Evolutionary conservation across 2,888 invertebrate species (phyloP).

Genomic region (Cabera pusaria): DNA sequence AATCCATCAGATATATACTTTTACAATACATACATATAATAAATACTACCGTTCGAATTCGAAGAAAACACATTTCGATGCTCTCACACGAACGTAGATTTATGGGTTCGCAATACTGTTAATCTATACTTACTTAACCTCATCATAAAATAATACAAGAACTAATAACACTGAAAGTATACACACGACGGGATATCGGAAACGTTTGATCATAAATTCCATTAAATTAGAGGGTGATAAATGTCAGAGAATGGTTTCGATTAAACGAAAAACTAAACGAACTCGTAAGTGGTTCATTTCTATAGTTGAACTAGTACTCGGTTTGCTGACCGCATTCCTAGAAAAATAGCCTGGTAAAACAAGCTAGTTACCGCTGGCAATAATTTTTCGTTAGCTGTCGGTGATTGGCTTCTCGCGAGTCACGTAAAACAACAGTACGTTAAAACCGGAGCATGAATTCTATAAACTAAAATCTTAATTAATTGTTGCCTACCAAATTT

Average conservation of each 20-base stretch:
- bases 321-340: constrained; percentile 30
- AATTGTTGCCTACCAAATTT: no score
- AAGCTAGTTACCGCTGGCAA: constrained; percentile 2
- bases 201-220: constrained; percentile 42
- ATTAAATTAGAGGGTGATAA: constrained; percentile 51
- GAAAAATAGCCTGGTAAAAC: constrained; percentile 28
- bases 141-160: constrained; percentile 30
- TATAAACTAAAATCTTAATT: no score
- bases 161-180: constrained; percentile 30
- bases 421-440: constrained; percentile 14
- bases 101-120: constrained; percentile 37
- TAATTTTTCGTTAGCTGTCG: constrained; percentile 15
- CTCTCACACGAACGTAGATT: constrained; percentile 39
- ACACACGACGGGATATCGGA: constrained; percentile 29
- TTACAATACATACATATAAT: constrained; percentile 31
- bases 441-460: no score
- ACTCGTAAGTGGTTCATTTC: constrained; percentile 32
- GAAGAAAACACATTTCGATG: constrained; percentile 37
- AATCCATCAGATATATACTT: constrained; percentile 14
- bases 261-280: constrained; percentile 40
- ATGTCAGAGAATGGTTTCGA: constrained; percentile 45
- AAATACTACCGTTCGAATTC: no score
- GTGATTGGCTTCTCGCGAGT: constrained; percentile 25
- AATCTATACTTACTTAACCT: constrained; percentile 35
- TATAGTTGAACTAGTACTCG: constrained; percentile 30